Evolutionary conservation across 2,888 invertebrate species (phyloP), one percentile per base, ranked within the genome.

Genomic region (Anorthoa munda): DNA sequence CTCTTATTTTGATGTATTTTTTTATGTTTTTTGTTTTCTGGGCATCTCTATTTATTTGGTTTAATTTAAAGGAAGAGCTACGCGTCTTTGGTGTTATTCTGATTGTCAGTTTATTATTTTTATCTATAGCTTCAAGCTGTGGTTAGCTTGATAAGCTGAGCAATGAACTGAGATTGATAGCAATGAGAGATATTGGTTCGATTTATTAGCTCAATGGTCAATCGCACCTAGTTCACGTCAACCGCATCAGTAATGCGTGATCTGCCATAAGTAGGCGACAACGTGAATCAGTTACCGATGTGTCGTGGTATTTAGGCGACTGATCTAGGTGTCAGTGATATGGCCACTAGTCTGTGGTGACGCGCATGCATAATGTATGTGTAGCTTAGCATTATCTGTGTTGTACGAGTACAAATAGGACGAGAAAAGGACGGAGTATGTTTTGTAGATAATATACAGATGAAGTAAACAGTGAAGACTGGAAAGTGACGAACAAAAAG

Each of bases 301-400:
- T 63, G 17, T 45, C 5, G 45, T n/a, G 83, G 78, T 80, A 80
- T 80, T 63, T 26, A 82, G 82, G 71, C 15, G 71, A 59, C n/a
- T 39, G 39, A 13, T 66, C 82, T 76, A 79, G 70, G 77, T 70
- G 82, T 66, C 13, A 23, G 48, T 56, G 17, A 39, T 26, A 31
- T 45, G 46, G 50, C 11, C 12, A 45, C 56, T 51, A 51, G 65
- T 48, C 26, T 7, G 31, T 51, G 64, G 45, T 55, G 65, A 18
- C 26, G 15, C n/a, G 12, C 69, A 79, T 79, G 74, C 83, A 79
- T 83, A 66, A 81, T 67, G 63, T 53, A 73, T 81, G 45, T 2
- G 51, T 4, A 7, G 21, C 1, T 61, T 51, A 17, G 48, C 53
- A 69, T 75, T 53, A 67, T 53, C 53, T 64, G 18, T 51, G 12